Evolutionary conservation across 2,888 invertebrate species (phyloP), one percentile per base, ranked within the genome.

Genomic region (Pyrrhosoma nymphula): DNA sequence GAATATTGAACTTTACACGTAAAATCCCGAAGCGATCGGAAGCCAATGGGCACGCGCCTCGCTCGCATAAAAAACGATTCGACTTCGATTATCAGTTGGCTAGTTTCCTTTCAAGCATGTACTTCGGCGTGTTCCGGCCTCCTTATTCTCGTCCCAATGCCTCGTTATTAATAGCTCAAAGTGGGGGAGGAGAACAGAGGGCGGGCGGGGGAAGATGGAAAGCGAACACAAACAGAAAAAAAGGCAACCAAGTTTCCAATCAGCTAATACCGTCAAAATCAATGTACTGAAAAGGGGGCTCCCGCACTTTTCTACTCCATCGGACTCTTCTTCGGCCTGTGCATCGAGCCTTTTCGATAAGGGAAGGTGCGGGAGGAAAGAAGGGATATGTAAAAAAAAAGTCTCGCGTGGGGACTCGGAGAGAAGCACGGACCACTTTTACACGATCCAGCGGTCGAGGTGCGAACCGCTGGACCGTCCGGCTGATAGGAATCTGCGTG

Each of bases 261-360:
- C 93, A 69, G 69, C 47, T 47, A 93, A 93, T 75, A 69, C 26
- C 93, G 63, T 69, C 69, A 69, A 93, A 39, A 93, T 93, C 93
- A n/a, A 93, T 93, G 93, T 93, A 69, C 69, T 75, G 26, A 26
- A 93, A 55, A 93, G 93, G n/a, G 16, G n/a, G 75, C 93, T 93
- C 69, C 93, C 93, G 93, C 93, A 69, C 93, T 93, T 93, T 26
- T 47, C 39, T 6, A 35, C 93, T 47, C n/a, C 69, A 69, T 0
- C 35, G n/a, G 69, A 6, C 39, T 63, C 63, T 91, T 39, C 23
- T 18, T 35, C 69, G 69, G 82, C 35, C 3, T 60, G 60, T 20
- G 82, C 82, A 30, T 69, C 69, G n/a, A 60, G 12, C 26, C 69
- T n/a, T 47, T 26, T 35, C 82, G 35, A 4, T 3, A 82, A 14